Evolutionary conservation across 1,140 invertebrate species (phyloP), one percentile per base, ranked within the genome.

Genomic region (Magallana gigas): DNA sequence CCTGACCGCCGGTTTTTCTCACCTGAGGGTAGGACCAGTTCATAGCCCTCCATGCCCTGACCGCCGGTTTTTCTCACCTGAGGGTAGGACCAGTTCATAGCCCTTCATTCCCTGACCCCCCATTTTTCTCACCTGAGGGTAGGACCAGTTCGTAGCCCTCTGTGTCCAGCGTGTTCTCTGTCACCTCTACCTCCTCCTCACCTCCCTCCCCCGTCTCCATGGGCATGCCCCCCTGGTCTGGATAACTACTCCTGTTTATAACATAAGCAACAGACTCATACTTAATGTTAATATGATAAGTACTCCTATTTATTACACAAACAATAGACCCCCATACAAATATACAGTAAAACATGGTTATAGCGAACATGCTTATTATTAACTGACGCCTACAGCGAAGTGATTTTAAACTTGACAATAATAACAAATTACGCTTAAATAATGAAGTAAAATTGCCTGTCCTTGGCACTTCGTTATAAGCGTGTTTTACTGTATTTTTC

Each of bases 141-240:
- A 99, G 95, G 1, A 98, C 97, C 84, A 99, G 93, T 92, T 98
- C 97, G 94, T 96, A 98, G 92, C 97, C 97, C 91, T 96, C 96
- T 82, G 96, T 96, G 90, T 97, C 96, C 29, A 98, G 92, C 83
- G 96, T 95, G 18, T 93, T 88, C n/a, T 91, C 88, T n/a, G 16
- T 16, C n/a, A 91, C 85, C 36, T 48, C 36, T 5, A 94, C 92
- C 92, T 97, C 97, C 90, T 97, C 96, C 57, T 96, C 93, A 94
- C 97, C 96, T 84, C 92, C 91, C 9, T 93, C 91, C 8, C 92
- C 92, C 91, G 62, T 85, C 83, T 87, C 86, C 88, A 89, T 85
- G 57, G 88, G 86, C 64, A 12, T n/a, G 18, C 48, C 87, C 71
- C 91, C 90, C 86, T 85, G 88, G 86, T 94, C 94, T 23, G 94